Percentiles rank a stretch among this genome's conserved stretches.
Evolutionary conservation across 2,113 vertebrate species (phyloP).

Genomic region (Grallaria varia): DNA sequence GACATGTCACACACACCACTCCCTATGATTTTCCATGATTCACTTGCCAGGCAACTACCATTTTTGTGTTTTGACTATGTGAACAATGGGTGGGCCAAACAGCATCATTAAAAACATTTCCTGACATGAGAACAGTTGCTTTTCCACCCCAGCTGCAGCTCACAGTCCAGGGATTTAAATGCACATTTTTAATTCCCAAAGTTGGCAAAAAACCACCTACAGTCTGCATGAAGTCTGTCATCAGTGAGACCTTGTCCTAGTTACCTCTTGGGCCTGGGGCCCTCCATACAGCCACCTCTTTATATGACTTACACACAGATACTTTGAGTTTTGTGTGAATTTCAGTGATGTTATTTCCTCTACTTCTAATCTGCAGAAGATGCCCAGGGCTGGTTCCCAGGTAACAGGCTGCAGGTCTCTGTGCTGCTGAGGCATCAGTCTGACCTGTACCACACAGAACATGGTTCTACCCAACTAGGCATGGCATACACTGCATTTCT

Average conservation of each 20-base stretch:
- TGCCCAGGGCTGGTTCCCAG: rapidly evolving
- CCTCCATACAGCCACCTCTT: not conserved
- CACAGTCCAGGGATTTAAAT: not conserved
- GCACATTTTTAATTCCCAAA: not conserved
- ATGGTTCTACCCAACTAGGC: not conserved
- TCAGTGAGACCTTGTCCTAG: rapidly evolving
- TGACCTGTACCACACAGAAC: not conserved
- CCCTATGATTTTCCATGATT: not conserved
- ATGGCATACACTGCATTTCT: not conserved
- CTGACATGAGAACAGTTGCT: not conserved
- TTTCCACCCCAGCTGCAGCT: not conserved
- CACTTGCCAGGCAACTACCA: not conserved
- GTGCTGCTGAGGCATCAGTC: not conserved
- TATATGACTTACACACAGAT: not conserved
- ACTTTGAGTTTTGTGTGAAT: not conserved
- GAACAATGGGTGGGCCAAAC: not conserved
- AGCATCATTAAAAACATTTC: not conserved
- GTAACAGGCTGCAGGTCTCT: rapidly evolving
- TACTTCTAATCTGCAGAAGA: not conserved
- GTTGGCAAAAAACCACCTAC: not conserved
- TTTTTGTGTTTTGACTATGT: not conserved
- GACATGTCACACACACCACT: not conserved
- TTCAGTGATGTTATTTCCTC: not conserved
- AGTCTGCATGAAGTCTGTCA: rapidly evolving
- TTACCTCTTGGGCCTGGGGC: rapidly evolving